Base-by-base conservation (phyloP, 2,888 invertebrate genomes). In the Eupithecia dodoneata region DNA sequence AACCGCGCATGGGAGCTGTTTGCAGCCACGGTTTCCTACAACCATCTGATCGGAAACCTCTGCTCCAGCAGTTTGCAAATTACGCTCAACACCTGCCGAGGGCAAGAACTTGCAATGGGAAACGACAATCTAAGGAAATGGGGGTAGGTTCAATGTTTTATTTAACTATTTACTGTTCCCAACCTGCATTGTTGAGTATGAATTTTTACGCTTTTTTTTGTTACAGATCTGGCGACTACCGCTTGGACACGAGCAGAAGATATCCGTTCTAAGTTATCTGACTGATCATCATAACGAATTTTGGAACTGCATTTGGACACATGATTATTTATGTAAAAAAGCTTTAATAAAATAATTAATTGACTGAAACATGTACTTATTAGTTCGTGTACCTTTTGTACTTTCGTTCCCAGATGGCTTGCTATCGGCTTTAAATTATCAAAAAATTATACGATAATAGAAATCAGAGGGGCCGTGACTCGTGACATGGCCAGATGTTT, bases 1-100 rank as follows among this genome's bases (percentile, higher is more conserved):
- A 89, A 92, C 76, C 89, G 91, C 7, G 89, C 93, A 7, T 92
- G 89, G 89, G 87, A 90, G 71, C 80, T 90, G 7, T 93, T 92
- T 18, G 92, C 91, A 49, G 83, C 92, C 6, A 87, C 89, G 0
- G 87, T 94, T 1, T 83, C 86, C 0, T 77, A 87, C 79, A 89
- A 93, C 79, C 93, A 93, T 73, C 79, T 93, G 45, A 79, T 87
- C 15, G 93, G 89, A 2, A 87, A 79, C 0, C 72, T 76, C 4
- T 94, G 94, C 82, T 63, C 85, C 0, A 89, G 49, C 65, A 84
- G 65, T 45, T 10, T 81, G 12, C 92, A 94, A 81, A 84, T 93
- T 3, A 82, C 84, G 2, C 77, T 80, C 74, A 84, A 93, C 73
- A 87, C 70, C 0, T 94, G 94, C 82, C 83, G 82, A 18, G 93